Evolutionary conservation across 1,140 invertebrate genomes (phyloP).

Genomic region (Conus betulinus): DNA sequence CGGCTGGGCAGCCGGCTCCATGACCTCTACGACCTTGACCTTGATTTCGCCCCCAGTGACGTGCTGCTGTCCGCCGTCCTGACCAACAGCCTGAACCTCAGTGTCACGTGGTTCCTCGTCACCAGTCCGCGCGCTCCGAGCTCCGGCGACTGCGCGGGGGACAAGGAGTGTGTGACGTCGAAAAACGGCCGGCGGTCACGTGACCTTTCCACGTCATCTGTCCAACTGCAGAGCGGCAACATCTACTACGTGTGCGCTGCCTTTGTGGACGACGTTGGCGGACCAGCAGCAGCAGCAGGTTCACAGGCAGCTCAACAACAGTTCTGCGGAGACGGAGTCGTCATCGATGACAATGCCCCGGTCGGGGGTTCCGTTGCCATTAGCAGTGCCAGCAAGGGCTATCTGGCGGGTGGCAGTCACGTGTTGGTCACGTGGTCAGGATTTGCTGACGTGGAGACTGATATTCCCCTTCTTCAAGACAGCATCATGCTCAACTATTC

Average conservation of each 20-base stretch:
- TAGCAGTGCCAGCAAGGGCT: conserved; percentile 16
- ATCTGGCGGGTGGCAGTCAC: conserved; percentile 26
- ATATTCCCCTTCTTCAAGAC: neutral
- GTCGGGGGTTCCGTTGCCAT: conserved; percentile 43
- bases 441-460: conserved; percentile 43
- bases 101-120: conserved; percentile 48
- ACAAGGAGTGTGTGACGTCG: neutral
- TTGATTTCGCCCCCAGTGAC: conserved; percentile 36
- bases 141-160: neutral
- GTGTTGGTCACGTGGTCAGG: conserved; percentile 46
- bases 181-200: neutral
- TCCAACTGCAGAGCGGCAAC: neutral
- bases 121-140: conserved; percentile 18
- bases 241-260: conserved; percentile 6
- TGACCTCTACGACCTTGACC: conserved; percentile 35
- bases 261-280: neutral
- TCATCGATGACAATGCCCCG: conserved; percentile 49
- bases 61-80: conserved; percentile 35
- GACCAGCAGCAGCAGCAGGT: neutral
- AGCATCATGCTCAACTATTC: conserved; percentile 25
- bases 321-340: conserved; percentile 52
- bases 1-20: conserved; percentile 36
- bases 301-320: neutral
- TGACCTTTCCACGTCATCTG: neutral
- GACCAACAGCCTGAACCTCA: neutral